These are phyloP conservation scores for Ceraclea dissimilis DNA, from an alignment of 2,888 invertebrate genomes.

Conservation along the genomic window DNA sequence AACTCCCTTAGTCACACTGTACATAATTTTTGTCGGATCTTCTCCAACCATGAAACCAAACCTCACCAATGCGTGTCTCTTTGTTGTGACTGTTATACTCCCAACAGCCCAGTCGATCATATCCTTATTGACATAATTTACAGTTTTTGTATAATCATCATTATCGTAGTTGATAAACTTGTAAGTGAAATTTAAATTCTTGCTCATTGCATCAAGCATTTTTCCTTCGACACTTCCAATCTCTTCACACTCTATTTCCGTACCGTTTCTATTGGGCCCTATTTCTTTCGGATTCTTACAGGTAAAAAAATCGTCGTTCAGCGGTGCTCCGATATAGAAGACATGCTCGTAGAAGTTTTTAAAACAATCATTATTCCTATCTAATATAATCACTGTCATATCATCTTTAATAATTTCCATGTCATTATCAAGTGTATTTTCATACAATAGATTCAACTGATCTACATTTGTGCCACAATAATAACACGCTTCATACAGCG, in stretches of 20 bases:
- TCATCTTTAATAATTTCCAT: neutral
- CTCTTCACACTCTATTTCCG: neutral
- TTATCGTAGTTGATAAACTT: neutral
- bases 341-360: neutral
- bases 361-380: neutral
- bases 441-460: neutral
- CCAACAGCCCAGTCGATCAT: constrained; percentile 9
- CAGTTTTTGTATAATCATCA: neutral
- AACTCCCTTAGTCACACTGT: neutral
- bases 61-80: neutral
- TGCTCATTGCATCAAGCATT: neutral
- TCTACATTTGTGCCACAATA: constrained; percentile 3
- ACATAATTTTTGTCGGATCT: constrained; percentile 7
- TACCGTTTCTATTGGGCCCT: neutral
- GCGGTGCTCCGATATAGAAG: neutral
- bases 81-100: constrained; percentile 5
- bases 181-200: constrained; percentile 2
- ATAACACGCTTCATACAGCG: constrained; percentile 6
- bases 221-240: constrained; percentile 5
- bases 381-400: neutral
- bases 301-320: neutral
- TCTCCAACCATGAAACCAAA: constrained; percentile 6
- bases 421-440: neutral
- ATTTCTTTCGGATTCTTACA: neutral
- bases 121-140: neutral